phyloP scores from a whole-genome alignment of 1,140 invertebrate genomes.

The Streblospio benedicti region DNA sequence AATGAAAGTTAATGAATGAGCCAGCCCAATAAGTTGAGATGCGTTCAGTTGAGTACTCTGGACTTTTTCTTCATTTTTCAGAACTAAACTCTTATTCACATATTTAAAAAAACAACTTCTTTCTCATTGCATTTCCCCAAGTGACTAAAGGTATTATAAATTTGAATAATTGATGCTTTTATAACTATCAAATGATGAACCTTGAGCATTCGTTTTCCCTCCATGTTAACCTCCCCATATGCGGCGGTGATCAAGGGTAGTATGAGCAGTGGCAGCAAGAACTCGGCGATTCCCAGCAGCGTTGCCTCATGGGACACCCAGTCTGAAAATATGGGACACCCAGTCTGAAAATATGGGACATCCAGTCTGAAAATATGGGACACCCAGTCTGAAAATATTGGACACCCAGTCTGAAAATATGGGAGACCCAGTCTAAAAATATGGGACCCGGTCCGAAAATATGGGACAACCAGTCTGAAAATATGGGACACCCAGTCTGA shows the following conservation, averaged over 20 bases:
- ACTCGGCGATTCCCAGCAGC: slow-evolving; percentile 36
- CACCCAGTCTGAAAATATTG: no score
- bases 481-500: no score
- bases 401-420: no score
- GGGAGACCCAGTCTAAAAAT: no score
- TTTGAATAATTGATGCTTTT: no score
- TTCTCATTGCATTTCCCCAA: not conserved
- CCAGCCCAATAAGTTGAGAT: not conserved
- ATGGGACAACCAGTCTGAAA: no score
- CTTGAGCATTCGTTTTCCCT: slow-evolving; percentile 39
- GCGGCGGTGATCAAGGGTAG: slow-evolving; percentile 40
- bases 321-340: no score
- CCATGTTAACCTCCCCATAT: slow-evolving; percentile 46
- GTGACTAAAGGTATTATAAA: no score
- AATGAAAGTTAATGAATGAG: not conserved
- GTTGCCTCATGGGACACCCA: slow-evolving; percentile 37
- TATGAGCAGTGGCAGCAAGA: slow-evolving; percentile 38
- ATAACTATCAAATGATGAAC: slow-evolving; percentile 27
- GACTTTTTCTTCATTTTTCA: not conserved
- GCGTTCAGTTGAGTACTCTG: not conserved
- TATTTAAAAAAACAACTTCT: not conserved
- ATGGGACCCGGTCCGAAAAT: no score
- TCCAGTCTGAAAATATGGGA: no score
- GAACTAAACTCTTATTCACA: not conserved
- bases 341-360: no score